Base-by-base conservation (phyloP, 2,888 invertebrate genomes). In the Anagyrus pseudococci region DNA sequence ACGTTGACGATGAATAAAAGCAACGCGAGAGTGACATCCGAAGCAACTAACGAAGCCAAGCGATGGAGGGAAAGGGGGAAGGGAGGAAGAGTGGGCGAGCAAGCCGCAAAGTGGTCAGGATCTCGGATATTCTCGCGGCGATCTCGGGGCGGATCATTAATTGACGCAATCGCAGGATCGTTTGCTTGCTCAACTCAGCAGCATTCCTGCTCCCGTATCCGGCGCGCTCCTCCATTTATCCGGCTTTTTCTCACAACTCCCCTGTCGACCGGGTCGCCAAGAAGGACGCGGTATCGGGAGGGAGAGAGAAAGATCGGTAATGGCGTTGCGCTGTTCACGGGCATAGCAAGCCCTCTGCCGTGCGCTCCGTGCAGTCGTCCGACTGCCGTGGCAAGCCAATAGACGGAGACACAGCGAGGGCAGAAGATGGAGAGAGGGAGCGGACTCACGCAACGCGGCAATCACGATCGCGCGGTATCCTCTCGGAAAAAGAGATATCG, bases 401-500 rank as follows among this genome's bases (percentile, higher is more conserved):
- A n/a, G n/a, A n/a, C n/a, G n/a, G n/a, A n/a, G n/a, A n/a, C n/a
- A n/a, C n/a, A n/a, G n/a, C n/a, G n/a, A n/a, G n/a, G n/a, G n/a
- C n/a, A n/a, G n/a, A n/a, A n/a, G 8, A 26, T 6, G 17, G 19
- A 23, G 33, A 47, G 19, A 22, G 67, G 66, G 68, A 68, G 70
- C 69, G 68, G 69, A 61, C 63, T 72, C 78, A 77, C 75, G 76
- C 77, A 74, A 78, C 72, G 72, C 67, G 64, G 72, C 73, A 76
- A 78, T 78, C 77, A 77, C 72, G 74, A 71, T 70, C 70, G 62
- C 67, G 65, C 41, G 47, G 17, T 13, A 54, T 49, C 6, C n/a
- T n/a, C n/a, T n/a, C 52, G 40, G 58, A 55, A 59, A 62, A 58
- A 66, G 57, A 67, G 63, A 60, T 62, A 61, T 65, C 64, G 58